Evolutionary conservation across 2,113 vertebrate genomes (phyloP), one percentile per base, ranked within the genome.

Genomic region (Hirundichthys speculiger): DNA sequence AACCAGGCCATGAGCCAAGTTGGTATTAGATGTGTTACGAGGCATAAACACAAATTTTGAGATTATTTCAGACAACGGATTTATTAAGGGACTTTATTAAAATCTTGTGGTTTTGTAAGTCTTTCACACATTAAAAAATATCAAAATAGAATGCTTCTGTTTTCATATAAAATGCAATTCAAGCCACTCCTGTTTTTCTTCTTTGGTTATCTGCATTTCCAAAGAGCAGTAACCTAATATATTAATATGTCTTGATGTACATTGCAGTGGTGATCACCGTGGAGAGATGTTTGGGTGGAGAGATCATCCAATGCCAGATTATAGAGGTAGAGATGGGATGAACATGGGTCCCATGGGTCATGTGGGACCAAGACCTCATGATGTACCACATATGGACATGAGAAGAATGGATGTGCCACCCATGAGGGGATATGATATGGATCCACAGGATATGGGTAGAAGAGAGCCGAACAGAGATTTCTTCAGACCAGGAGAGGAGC

Each of bases 291-390:
- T 92, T 89, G 85, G 91, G 12, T 85, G 85, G 75, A 86, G 89
- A 90, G 87, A 90, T 79, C 86, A 86, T 47, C 83, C 88, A 41
- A 87, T 89, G 81, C 86, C 88, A 70, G 90, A 90, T 61, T 93
- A 91, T 56, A 93, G 94, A 87, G 92, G 91, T 88, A 91, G 92
- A 90, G 88, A 95, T 91, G 86, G 93, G 80, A 92, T 86, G 88
- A 92, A 60, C 59, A 94, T 95, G 93, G 75, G 77, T 4, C 66
- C 63, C 24, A 93, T 95, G 93, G 85, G 88, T 48, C 82, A 46
- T 25, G 94, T 95, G 93, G 95, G 93, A 63, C 93, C 93, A 42
- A 93, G 95, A 85, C 94, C 93, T 14, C 91, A n/a, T n/a, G 94
- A 95, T 78, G 54, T 90, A 16, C 94, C 94, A 53, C 89, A 89